Conservation (phyloP, 2,888 invertebrate species). For the Athalia rosae region DNA sequence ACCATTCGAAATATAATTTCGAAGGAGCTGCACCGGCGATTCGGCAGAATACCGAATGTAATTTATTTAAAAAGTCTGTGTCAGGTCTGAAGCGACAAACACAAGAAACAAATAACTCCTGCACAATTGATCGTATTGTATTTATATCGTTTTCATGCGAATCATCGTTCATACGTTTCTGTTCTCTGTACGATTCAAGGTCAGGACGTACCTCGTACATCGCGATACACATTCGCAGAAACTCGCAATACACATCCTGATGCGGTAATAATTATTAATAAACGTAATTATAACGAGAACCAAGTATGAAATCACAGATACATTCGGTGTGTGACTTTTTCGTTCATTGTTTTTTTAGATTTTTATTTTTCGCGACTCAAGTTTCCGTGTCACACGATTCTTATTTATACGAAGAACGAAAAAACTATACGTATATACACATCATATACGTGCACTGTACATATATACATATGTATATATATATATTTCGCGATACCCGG, state of each 20-base stretch:
- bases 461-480: no score
- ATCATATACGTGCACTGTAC: no score
- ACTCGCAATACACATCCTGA: no score
- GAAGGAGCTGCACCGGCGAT: not conserved
- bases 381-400: no score
- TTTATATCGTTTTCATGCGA: not conserved
- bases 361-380: no score
- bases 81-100: not conserved
- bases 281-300: not conserved
- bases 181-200: conserved; percentile 1
- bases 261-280: conserved; percentile 2
- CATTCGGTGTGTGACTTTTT: no score
- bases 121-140: no score
- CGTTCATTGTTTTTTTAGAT: no score
- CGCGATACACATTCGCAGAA: not conserved
- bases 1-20: not conserved
- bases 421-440: no score
- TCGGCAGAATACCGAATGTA: not conserved
- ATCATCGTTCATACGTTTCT: not conserved
- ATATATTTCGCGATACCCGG: no score
- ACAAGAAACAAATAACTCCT: not conserved
- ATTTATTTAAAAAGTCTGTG: not conserved
- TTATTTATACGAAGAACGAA: no score
- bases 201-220: not conserved
- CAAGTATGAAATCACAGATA: no score